phyloP scores from a whole-genome alignment of 2,113 vertebrate species.

The Eudyptes chrysolophus region DNA sequence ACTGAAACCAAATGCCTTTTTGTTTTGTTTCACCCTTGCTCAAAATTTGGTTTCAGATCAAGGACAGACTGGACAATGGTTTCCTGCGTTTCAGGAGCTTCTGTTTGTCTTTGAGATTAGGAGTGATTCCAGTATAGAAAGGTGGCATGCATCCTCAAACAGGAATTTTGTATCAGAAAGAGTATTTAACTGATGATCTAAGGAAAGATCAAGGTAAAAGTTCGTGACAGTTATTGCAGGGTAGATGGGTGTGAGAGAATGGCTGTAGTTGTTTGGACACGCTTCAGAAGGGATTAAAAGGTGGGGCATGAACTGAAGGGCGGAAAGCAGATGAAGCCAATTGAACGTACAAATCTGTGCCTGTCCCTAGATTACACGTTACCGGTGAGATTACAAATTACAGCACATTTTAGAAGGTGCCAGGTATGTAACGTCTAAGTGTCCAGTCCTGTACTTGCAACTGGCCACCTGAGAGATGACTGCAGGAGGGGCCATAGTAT shows the following conservation, averaged over 20 bases:
- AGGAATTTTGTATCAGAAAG: not conserved
- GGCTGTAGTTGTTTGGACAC: no score
- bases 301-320: not conserved
- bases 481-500: accelerated
- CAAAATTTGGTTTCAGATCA: not conserved
- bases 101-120: not conserved
- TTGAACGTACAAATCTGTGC: accelerated
- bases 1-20: not conserved
- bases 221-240: accelerated
- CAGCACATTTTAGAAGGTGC: no score
- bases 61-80: not conserved
- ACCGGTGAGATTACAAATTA: no score
- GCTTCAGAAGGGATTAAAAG: no score
- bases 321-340: accelerated
- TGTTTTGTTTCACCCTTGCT: not conserved
- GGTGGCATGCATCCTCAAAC: accelerated
- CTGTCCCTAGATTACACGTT: no score
- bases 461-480: no score
- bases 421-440: no score
- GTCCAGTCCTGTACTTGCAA: accelerated
- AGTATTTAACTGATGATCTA: not conserved
- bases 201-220: not conserved
- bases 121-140: not conserved
- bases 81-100: not conserved
- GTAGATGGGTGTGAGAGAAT: not conserved